Evolutionary conservation across 1,140 invertebrate genomes (phyloP).

Genomic region (Nylanderia fulva): DNA sequence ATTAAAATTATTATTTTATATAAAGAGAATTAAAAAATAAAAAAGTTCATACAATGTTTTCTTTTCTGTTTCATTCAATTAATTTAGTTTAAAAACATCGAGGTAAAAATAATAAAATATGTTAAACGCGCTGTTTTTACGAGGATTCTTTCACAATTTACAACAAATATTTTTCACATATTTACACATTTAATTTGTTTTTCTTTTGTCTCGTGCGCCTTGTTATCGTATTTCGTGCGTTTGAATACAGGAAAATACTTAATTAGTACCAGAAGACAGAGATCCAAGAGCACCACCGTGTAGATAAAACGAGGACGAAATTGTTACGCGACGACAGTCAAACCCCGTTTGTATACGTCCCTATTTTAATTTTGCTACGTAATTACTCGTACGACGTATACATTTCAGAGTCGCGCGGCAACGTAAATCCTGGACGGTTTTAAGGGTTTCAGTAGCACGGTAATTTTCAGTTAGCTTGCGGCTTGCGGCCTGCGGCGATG

Average conservation of each 20-base stretch:
- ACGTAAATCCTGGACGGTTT: conserved; percentile 56
- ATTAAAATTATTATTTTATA: neutral
- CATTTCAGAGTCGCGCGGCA: conserved; percentile 27
- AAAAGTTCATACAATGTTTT: neutral
- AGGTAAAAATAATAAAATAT: neutral
- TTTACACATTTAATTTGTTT: neutral
- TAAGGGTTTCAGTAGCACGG: conserved; percentile 61
- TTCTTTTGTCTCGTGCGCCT: neutral
- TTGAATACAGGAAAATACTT: conserved; percentile 18
- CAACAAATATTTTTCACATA: conserved; percentile 9
- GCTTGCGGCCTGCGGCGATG: conserved; percentile 59
- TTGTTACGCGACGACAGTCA: conserved; percentile 42
- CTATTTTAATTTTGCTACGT: conserved; percentile 56
- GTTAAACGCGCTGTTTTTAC: neutral
- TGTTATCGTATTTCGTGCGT: neutral
- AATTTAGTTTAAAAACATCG: neutral
- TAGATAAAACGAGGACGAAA: conserved; percentile 36
- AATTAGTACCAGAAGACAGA: conserved; percentile 35
- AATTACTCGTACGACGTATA: conserved; percentile 53
- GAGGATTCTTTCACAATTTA: too few relatives aligned
- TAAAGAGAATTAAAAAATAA: neutral
- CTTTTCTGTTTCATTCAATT: too few relatives aligned
- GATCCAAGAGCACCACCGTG: conserved; percentile 7
- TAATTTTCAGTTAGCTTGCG: conserved; percentile 62
- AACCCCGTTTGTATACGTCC: neutral